A percentile compares a stretch with the other conserved stretches of the same genome.
Evolutionary conservation across 2,888 invertebrate genomes (phyloP).

Genomic region (Calameuta idolon): DNA sequence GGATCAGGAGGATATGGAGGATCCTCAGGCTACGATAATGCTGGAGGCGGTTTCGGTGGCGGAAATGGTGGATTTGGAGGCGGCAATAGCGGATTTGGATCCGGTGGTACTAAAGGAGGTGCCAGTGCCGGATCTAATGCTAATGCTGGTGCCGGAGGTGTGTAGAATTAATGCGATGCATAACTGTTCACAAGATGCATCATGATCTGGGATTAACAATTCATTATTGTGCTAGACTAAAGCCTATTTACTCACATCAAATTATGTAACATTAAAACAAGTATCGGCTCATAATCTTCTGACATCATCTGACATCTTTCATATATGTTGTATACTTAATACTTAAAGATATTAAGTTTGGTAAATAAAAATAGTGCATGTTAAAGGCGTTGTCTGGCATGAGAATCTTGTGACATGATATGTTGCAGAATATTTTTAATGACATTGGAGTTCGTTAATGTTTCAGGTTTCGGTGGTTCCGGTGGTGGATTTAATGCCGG

Average conservation of each 20-base stretch:
- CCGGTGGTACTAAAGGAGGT: conserved; percentile 11
- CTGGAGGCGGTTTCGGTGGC: conserved; percentile 7
- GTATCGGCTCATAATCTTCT: neutral
- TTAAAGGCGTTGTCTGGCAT: neutral
- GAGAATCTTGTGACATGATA: neutral
- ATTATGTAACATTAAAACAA: neutral
- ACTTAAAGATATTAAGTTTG: neutral
- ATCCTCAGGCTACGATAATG: neutral
- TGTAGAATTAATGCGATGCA: neutral
- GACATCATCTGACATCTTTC: neutral
- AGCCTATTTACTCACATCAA: neutral
- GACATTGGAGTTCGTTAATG: neutral
- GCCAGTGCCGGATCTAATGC: conserved; percentile 17
- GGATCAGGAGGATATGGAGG: conserved; percentile 12
- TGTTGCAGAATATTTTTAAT: neutral
- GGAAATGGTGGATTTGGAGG: conserved; percentile 12
- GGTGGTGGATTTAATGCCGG: neutral
- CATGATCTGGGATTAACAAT: neutral
- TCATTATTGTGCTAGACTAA: neutral
- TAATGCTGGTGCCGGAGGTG: conserved; percentile 2
- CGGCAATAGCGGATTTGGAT: conserved; percentile 12
- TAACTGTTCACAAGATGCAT: neutral
- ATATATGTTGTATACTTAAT: neutral
- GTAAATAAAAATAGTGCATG: neutral
- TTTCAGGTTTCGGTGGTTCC: neutral